Conservation (phyloP, 2,888 invertebrate genomes). For the Chymomyza amoena region DNA sequence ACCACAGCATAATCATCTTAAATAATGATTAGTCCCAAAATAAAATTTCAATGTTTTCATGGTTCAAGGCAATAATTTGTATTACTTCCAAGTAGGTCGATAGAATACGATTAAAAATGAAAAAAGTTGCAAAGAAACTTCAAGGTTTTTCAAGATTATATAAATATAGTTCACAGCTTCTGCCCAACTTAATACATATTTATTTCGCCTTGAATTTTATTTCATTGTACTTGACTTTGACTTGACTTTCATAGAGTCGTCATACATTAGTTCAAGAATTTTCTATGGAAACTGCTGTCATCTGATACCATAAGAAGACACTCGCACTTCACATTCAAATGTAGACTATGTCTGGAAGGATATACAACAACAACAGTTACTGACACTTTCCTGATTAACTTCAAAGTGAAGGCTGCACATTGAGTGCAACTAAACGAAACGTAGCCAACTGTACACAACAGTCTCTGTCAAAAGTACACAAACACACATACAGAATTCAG, state of each 20-base stretch:
- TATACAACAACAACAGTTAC: not conserved
- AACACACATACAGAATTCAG: not conserved
- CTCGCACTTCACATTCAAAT: too few species aligned
- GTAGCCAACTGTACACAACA: conserved; percentile 18
- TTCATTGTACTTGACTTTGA: not conserved
- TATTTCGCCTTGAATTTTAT: not conserved
- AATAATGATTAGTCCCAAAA: not conserved
- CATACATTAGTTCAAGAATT: not conserved
- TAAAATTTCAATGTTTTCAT: not conserved
- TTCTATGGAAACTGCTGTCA: not conserved
- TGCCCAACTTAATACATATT: not conserved
- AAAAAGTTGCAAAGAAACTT: not conserved
- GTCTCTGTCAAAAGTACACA: conserved; percentile 23
- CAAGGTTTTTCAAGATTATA: not conserved
- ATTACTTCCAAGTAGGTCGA: not conserved
- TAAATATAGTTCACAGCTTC: not conserved
- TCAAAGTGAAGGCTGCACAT: conserved; percentile 1
- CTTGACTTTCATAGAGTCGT: not conserved
- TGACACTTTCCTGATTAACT: not conserved
- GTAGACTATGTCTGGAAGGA: not conserved
- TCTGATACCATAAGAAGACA: not conserved
- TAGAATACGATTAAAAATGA: not conserved
- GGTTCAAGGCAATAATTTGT: not conserved
- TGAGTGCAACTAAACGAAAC: conserved; percentile 7
- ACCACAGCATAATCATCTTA: too few species aligned